Base-by-base conservation (phyloP, 1,140 invertebrate genomes). In the Monomorium pharaonis region DNA sequence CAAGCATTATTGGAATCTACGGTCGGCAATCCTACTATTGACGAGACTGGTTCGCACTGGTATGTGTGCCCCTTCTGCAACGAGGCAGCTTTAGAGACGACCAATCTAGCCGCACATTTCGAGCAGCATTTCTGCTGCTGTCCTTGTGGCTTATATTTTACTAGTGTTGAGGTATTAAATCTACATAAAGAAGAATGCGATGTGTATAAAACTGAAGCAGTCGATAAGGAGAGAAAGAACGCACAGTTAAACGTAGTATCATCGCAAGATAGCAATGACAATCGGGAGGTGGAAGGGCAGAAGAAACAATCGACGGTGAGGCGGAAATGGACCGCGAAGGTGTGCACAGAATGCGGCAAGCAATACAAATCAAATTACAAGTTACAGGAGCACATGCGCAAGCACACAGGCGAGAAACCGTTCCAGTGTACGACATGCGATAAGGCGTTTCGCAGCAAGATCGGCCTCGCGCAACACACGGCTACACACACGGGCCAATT, bases 361-460 rank as follows among this genome's bases (percentile, higher is more conserved):
- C 93, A 95, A 16, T 96, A 96, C 90, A 94, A 95, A 63, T 96
- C 96, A 0, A 96, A 96, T 92, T 96, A 96, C 76, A 96, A 97
- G 91, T 92, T 97, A n/a, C 96, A 96, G 85, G 97, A 97, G 74
- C 98, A 99, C 92, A 96, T 96, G 94, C 93, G 97, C n/a, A 96
- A 96, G n/a, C 97, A 98, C 88, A 98, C 97, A 0, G 97, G 97
- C 1, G 97, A 98, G 91, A 98, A 97, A 91, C 97, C 97, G 16
- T 98, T 97, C 93, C 96, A 97, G 58, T 98, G 98, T 94, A 94
- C 96, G 7, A 95, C 96, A 33, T 98, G 98, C 92, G 97, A 97
- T 5, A 98, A 98, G 92, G 96, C 96, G 18, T 98, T 98, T 93
- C 93, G 96, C 14, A 96, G 96, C 76, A 97, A 96, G 93, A 96